Evolutionary conservation across 2,113 vertebrate genomes (phyloP), one percentile per base, ranked within the genome.

Genomic region (Okapia johnstoni): DNA sequence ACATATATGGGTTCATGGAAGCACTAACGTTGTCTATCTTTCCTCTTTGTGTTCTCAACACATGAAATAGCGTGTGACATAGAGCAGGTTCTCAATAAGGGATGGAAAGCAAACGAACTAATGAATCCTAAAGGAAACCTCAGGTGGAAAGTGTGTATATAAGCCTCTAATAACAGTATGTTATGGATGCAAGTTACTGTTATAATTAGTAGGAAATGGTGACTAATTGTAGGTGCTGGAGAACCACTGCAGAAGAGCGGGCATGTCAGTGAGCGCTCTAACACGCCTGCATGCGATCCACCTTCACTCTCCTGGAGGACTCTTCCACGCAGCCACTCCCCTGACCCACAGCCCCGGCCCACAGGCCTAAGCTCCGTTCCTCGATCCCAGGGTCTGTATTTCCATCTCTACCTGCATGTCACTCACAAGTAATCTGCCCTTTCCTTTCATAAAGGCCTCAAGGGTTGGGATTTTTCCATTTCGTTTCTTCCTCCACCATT

Each of bases 221-320:
- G 7, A 48, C 19, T 60, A 43, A 57, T n/a, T 25, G 36, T 21
- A 73, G 61, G 40, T 48, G n/a, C 30, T 73, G 46, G 36, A 70
- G 36, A 85, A 26, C 5, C 11, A 11, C 40, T 85, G 28, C 40
- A 14, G 1, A 6, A 26, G 14, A 58, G 25, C 5, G 6, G 30
- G 26, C 40, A 19, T 21, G 13, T 7, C 10, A 28, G 33, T 28
- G 60, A 28, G 55, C 15, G 28, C 19, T 19, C 33, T 30, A 8
- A 14, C 0, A 0, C 10, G n/a, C 36, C 15, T 6, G 48, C 11
- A 11, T 25, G 81, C 25, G 2, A 5, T 70, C 33, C 50, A 55
- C 58, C 13, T 11, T 33, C 57, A 8, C 14, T 85, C 80, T 4
- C 2, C 14, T 6, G 17, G 60, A 57, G 8, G 60, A 9, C 4